Conservation (phyloP, 2,888 invertebrate genomes). For the Sinotaia quadrata region DNA sequence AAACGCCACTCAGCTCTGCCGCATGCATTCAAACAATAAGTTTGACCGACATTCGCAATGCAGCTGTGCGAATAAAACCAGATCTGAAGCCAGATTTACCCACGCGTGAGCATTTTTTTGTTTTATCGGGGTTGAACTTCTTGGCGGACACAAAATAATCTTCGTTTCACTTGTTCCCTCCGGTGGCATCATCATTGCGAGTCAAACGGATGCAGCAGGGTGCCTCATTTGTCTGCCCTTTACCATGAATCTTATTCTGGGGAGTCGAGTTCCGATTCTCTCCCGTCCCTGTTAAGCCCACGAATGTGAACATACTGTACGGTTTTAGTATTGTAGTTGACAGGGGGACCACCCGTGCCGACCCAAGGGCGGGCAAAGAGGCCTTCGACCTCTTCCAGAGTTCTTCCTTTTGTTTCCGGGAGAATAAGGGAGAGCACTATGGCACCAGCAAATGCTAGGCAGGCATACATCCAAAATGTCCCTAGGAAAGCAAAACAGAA, state of each 20-base stretch:
- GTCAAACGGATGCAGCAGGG: conserved; percentile 72
- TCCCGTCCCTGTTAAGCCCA: conserved; percentile 72
- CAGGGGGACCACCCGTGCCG: conserved; percentile 47
- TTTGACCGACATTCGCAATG: too few relatives aligned
- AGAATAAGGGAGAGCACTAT: conserved; percentile 72
- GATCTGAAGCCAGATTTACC: too few relatives aligned
- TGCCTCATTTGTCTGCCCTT: background rate
- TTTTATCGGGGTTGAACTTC: too few relatives aligned
- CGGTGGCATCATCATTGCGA: conserved; percentile 73
- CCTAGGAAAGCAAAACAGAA: conserved; percentile 64
- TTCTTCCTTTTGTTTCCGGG: conserved; percentile 76
- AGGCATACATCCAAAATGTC: conserved; percentile 76
- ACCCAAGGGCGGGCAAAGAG: conserved; percentile 71
- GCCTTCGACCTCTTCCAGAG: conserved; percentile 75
- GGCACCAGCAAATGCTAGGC: conserved; percentile 70
- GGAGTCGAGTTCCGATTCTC: conserved; percentile 68
- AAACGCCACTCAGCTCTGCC: too few relatives aligned
- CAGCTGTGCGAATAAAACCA: too few relatives aligned
- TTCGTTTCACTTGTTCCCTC: too few relatives aligned
- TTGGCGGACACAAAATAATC: too few relatives aligned
- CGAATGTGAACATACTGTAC: conserved; percentile 74
- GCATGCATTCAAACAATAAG: too few relatives aligned
- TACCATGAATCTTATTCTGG: conserved; percentile 47
- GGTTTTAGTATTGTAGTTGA: conserved; percentile 64
- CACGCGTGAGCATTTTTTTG: too few relatives aligned